phyloP scores from a whole-genome alignment of 1,140 invertebrate species.

The Drosophila serrata region DNA sequence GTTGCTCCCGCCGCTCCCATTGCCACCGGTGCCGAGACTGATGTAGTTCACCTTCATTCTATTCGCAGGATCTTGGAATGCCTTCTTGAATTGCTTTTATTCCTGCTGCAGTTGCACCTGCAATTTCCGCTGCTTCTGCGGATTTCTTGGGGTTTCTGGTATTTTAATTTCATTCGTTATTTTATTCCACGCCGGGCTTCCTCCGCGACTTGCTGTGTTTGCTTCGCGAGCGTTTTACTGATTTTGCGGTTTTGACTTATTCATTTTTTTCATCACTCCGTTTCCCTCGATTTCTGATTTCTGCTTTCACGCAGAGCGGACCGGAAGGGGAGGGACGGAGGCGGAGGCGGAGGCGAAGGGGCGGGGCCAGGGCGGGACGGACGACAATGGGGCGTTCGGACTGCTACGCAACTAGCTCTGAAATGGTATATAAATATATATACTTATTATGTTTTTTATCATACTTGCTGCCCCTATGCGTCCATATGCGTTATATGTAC shows the following conservation, averaged over 20 bases:
- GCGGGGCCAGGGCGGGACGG: constrained; percentile 30
- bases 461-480: background rate
- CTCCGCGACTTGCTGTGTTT: constrained; percentile 18
- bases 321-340: constrained; percentile 21
- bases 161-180: constrained; percentile 74
- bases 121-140: constrained; percentile 1
- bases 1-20: constrained; percentile 18
- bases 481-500: background rate
- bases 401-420: constrained; percentile 37
- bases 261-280: constrained; percentile 21
- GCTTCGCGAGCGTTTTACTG: constrained; percentile 42
- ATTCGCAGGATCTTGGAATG: background rate
- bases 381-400: constrained; percentile 31
- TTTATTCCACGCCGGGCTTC: constrained; percentile 28
- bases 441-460: constrained; percentile 26
- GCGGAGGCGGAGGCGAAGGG: background rate
- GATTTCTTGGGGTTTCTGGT: constrained; percentile 55
- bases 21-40: constrained; percentile 17
- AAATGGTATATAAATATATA: constrained; percentile 21
- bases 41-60: constrained; percentile 46
- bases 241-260: constrained; percentile 29
- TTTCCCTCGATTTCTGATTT: constrained; percentile 49
- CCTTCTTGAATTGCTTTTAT: background rate
- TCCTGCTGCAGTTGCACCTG: constrained; percentile 16
- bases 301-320: constrained; percentile 42